Base-by-base conservation (phyloP, 2,797 vertebrate genomes). In the Hyperoplus immaculatus region DNA sequence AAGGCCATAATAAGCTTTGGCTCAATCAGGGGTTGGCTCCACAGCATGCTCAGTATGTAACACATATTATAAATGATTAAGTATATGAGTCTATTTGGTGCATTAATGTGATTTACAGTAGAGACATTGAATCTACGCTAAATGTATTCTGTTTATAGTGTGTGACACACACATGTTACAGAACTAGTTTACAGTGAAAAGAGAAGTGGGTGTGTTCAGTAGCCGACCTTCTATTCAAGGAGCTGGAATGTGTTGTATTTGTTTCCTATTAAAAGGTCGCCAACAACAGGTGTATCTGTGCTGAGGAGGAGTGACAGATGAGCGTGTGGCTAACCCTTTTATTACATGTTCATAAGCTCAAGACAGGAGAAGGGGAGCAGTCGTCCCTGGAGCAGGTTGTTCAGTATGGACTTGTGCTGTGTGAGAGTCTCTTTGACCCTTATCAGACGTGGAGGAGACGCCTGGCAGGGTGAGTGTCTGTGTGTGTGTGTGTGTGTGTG, bases 361-460 rank as follows among this genome's bases (percentile, higher is more conserved):
- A 96, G 79, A 90, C 84, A 55, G 89, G 82, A 50, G 54, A 75
- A 15, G 85, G 84, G 1, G 93, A 94, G 61, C 78, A 76, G 76
- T 5, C 78, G 0, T 94, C 92, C 64, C 94, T 97, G 77, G 94
- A 96, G 80, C 87, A 21, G 0, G 94, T 96, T 21, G 94, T 96
- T 69, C 92, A 96, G 53, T 95, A 98, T 0, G 96, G 97, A 18
- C 93, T 99, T 3, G 95, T 97, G 62, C 94, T 99, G 75, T 97
- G 95, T 2, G 97, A 99, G 89, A 96, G 96, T 72, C 96, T 99
- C 71, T 98, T 98, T 55, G 98, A 99, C 88, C 98, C 98, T 80
- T 98, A 98, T 94, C 97, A 99, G 94, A 97, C 95, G 0, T 99
- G 98, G 97, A 93, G 97, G 81, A 95, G 97, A 86, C 95, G 95